Base-by-base conservation (phyloP, 2,888 invertebrate genomes). In the Tromatobia lineatoria region DNA sequence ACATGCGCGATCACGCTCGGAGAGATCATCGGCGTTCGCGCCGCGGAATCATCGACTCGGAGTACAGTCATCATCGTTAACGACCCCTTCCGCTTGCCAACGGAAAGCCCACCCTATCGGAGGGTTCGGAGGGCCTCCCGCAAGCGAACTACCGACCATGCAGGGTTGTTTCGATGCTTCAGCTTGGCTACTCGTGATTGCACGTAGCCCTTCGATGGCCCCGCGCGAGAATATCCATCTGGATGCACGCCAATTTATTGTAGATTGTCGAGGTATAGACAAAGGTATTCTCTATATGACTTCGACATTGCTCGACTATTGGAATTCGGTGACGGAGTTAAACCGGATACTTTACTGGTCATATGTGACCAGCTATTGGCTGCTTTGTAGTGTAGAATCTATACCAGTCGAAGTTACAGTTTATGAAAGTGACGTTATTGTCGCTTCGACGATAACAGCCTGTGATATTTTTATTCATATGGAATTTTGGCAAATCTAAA, bases 31-130 rank as follows among this genome's bases (percentile, higher is more conserved):
- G 85, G 52, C 79, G 77, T 81, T 84, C 75, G 82, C 80, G 85
- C 83, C 82, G 67, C 80, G 87, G 80, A 87, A 89, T 91, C 89
- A 89, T 89, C 88, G 82, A 85, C 73, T 80, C 83, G 75, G 83
- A 85, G 87, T 84, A 85, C 85, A 88, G 88, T 87, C 87, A 90
- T 90, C 90, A 87, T 90, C 89, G 89, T 90, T 89, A 91, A 91
- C 88, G 86, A 88, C 84, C 77, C 85, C 69, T 59, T 78, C 52
- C 69, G 59, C 25, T 59, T 50, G n/a, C 15, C 57, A 23, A 15
- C 64, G 47, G 47, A 66, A 64, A 69, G 67, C 20, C 23, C 23
- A 18, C 54, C 57, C 73, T 59, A 42, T 69, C 57, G 78, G 54
- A 80, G 70, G 78, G 69, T 47, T 75, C 74, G 69, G 18, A 80